Conservation (phyloP, 2,888 invertebrate species). For the Tuta absoluta region DNA sequence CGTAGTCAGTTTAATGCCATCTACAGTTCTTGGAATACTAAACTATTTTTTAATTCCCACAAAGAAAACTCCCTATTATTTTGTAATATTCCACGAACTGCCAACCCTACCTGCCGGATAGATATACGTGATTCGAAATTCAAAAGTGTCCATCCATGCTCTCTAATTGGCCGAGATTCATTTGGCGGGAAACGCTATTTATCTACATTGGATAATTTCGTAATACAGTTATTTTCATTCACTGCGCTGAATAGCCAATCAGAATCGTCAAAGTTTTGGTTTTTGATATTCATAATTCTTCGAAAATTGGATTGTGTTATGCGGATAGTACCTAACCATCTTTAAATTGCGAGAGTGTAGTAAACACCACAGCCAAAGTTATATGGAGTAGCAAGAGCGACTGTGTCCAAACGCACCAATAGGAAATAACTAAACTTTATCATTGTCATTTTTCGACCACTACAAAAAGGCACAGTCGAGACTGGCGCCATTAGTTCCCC, state of each 20-base stretch:
- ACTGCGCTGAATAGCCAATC: slow-evolving; percentile 19
- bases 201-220: slow-evolving; percentile 37
- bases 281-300: not conserved
- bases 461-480: too few species aligned
- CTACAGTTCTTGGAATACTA: too few species aligned
- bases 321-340: not conserved
- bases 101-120: not conserved
- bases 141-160: slow-evolving; percentile 41
- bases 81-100: not conserved
- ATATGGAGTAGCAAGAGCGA: too few species aligned
- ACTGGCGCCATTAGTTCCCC: too few species aligned
- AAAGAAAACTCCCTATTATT: too few species aligned
- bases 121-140: slow-evolving; percentile 38
- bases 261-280: not conserved
- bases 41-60: too few species aligned
- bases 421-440: too few species aligned
- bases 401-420: too few species aligned
- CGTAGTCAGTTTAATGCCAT: too few species aligned
- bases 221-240: not conserved
- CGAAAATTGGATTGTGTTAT: not conserved
- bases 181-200: slow-evolving; percentile 41
- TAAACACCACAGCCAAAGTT: too few species aligned
- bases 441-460: too few species aligned
- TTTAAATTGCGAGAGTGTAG: too few species aligned
- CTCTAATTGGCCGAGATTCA: slow-evolving; percentile 50